Evolutionary conservation across 23 tunicate species (phyloP), one percentile per base, ranked within the genome.

Genomic region (Phallusia fumigata): DNA sequence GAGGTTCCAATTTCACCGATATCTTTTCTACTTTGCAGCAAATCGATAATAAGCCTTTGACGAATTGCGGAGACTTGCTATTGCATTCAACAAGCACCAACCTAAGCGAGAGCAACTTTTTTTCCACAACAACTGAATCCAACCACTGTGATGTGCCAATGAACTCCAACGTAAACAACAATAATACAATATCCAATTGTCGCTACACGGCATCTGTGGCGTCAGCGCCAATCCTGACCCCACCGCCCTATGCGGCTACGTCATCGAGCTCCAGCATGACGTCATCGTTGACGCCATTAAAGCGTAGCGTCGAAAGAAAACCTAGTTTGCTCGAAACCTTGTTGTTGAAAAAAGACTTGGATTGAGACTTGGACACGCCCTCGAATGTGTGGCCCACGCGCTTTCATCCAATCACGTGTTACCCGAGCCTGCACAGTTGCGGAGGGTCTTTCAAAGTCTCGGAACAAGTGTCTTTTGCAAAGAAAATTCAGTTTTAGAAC

Each of bases 141-240:
- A 58, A 58, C 69, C 69, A 58, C 69, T 58, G 69, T 58, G 69
- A 58, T 24, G 69, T 58, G 28, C 26, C 69, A 58, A 58, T 74
- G 78, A 74, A 74, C 35, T 33, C 78, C 33, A 74, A 74, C 13
- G 78, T 74, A 5, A 74, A 74, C 44, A 74, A 74, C 35, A 74
- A 74, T 15, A 74, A 34, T 28, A 19, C 44, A 74, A 31, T 30
- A 21, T 34, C 22, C 1, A 33, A 33, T 33, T 74, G 78, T 34
- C 36, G 78, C 44, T 74, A 74, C 44, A 74, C 78, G 35, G 78
- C 44, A 33, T 74, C 78, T 2, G 78, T 74, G 44, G 78, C 78
- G 10, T 74, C 78, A 2, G 78, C 78, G 10, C 44, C 78, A 13
- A 74, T 74, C 2, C 33, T 74, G 36, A 21, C 78, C 30, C 78